phyloP scores from a whole-genome alignment of 2,113 vertebrate genomes.

The Lycocorax pyrrhopterus region DNA sequence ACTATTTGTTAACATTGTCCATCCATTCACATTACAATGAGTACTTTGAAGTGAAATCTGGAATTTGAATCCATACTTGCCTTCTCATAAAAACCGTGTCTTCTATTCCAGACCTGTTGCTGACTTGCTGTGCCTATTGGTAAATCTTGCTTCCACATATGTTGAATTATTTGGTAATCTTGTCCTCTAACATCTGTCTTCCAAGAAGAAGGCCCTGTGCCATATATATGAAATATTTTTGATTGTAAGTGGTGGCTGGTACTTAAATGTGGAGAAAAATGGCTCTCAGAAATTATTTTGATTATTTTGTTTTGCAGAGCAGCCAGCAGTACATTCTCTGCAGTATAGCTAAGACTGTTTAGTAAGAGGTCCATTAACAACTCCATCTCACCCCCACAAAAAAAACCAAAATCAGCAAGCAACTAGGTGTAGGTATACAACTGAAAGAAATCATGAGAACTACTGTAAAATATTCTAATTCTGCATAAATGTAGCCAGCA shows the following conservation, averaged over 20 bases:
- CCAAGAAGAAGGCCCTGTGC: neutral
- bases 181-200: neutral
- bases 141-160: neutral
- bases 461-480: neutral
- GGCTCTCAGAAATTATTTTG: neutral
- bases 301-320: neutral
- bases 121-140: neutral
- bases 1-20: neutral
- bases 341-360: neutral
- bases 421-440: neutral
- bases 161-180: neutral
- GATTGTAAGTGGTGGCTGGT: neutral
- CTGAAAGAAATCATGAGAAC: neutral
- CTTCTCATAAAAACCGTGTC: neutral
- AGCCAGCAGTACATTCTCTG: neutral
- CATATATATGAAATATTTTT: neutral
- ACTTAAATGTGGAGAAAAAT: neutral
- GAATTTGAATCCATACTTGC: neutral
- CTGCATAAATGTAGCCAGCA: neutral
- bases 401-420: neutral
- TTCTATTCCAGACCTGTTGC: neutral
- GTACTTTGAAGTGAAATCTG: neutral
- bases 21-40: neutral
- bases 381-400: fast-evolving
- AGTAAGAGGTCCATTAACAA: neutral